Evolutionary conservation across 2,888 invertebrate genomes (phyloP), one percentile per base, ranked within the genome.

Genomic region (Trachelus troglodyta): DNA sequence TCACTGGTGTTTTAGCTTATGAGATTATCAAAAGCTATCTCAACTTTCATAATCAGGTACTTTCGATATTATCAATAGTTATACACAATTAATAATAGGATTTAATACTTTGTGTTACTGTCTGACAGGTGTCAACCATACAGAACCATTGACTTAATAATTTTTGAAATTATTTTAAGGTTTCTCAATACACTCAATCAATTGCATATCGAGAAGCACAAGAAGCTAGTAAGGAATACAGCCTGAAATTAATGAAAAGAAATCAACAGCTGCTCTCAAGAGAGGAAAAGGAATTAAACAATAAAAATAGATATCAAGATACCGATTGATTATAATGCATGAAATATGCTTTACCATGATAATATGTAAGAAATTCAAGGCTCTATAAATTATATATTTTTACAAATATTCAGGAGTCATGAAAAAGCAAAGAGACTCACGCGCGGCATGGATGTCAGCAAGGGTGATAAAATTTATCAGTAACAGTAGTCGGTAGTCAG

Each of bases 121-220:
- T 56, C 23, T 56, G 56, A 56, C 56, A 23, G 56, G 56, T 56
- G 56, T 56, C 23, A 56, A 9, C 1, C 23, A 56, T 56, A 9
- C 23, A 23, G 6, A 56, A 56, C 2, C 23, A 23, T 56, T 23
- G 23, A 56, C 9, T 56, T 56, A 23, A 56, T 23, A 23, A 56
- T 23, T 23, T 23, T 23, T 9, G 0, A 9, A 56, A 56, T 9
- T 56, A 23, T 56, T 77, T 75, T 30, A 83, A 88, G 87, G 85
- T 88, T 79, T 69, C 81, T 33, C 83, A 83, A 35, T 87, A 88
- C 77, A 84, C 85, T 80, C 79, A 79, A 75, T 86, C 87, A 75
- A 75, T 85, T 77, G 81, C 82, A 31, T 86, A 88, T 77, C 84
- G 82, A 15, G 82, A 82, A 74, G 78, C 79, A 15, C 83, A 79